Conservation (phyloP, 2,113 vertebrate species). For the Apeltes quadracus region DNA sequence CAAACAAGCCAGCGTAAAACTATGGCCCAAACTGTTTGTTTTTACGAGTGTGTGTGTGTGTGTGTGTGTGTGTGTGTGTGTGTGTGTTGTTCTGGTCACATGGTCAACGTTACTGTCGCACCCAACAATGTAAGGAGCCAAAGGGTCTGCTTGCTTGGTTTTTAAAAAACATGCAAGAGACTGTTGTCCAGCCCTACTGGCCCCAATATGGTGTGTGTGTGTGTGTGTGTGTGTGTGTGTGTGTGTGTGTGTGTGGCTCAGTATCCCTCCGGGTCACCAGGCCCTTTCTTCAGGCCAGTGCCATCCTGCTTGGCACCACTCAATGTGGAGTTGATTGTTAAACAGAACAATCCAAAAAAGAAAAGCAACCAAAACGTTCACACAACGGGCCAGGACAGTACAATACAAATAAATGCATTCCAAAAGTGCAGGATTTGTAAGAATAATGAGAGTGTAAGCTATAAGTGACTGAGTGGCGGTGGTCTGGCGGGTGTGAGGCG, state of each 20-base stretch:
- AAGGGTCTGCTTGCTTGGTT: constrained; percentile 76
- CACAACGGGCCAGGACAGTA: no score
- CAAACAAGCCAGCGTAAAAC: background rate
- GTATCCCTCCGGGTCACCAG: constrained; percentile 64
- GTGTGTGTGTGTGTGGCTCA: constrained; percentile 26
- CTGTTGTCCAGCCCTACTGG: constrained; percentile 58
- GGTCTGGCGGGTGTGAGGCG: no score
- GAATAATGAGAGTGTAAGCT: no score
- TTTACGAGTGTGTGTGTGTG: background rate
- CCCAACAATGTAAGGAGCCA: constrained; percentile 71
- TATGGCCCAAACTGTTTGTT: background rate
- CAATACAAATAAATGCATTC: no score
- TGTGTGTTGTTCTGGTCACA: constrained; percentile 43
- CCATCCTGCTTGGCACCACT: constrained; percentile 69
- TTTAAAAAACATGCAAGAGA: constrained; percentile 65
- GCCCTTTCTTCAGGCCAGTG: constrained; percentile 54
- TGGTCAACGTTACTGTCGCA: constrained; percentile 37
- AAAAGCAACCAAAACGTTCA: constrained; percentile 42
- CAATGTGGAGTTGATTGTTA: constrained; percentile 39
- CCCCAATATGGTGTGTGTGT: constrained; percentile 44
- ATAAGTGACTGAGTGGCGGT: no score
- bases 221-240: constrained; percentile 31
- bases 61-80: background rate
- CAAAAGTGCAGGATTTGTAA: no score
- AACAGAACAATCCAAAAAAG: constrained; percentile 67